A percentile compares a stretch with the other conserved stretches of the same genome.
Conservation (phyloP, 2,888 invertebrate species). For the Drosophila mimica region DNA sequence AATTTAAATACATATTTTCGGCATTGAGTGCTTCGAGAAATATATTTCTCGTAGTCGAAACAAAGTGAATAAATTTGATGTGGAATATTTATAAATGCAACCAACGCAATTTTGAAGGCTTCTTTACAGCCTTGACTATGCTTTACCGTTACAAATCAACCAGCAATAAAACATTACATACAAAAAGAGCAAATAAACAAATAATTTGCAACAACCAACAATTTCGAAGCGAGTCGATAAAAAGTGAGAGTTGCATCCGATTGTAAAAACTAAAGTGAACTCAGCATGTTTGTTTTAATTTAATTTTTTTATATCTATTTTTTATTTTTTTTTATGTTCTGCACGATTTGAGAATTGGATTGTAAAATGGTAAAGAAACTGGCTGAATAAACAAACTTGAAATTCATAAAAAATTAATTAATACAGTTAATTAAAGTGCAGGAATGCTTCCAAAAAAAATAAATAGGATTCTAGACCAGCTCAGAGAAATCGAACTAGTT, state of each 20-base stretch:
- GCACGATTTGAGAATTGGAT: slow-evolving; percentile 47
- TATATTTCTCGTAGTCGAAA: not conserved
- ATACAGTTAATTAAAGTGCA: not conserved
- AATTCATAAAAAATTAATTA: not conserved
- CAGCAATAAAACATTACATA: slow-evolving; percentile 13
- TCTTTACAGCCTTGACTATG: slow-evolving; percentile 55
- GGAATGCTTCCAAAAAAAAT: not conserved
- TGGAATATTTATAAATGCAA: slow-evolving; percentile 9
- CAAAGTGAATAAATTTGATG: slow-evolving; percentile 12
- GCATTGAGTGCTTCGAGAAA: slow-evolving; percentile 33
- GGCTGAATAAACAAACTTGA: slow-evolving; percentile 11
- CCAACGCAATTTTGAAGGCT: slow-evolving; percentile 62
- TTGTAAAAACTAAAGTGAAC: slow-evolving; percentile 14
- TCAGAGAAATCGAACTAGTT: not conserved
- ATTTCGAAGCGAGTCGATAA: slow-evolving; percentile 42
- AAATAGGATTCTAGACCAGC: not conserved
- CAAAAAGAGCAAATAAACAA: slow-evolving; percentile 9
- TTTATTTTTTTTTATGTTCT: slow-evolving; percentile 36
- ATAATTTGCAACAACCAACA: slow-evolving; percentile 40
- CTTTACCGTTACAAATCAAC: slow-evolving; percentile 44
- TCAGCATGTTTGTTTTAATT: not conserved
- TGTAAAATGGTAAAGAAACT: slow-evolving; percentile 30
- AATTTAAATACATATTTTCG: not conserved
- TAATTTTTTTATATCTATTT: not conserved
- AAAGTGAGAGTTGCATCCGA: slow-evolving; percentile 62